Conservation (phyloP, 2,797 vertebrate species). For the Coendou prehensilis region DNA sequence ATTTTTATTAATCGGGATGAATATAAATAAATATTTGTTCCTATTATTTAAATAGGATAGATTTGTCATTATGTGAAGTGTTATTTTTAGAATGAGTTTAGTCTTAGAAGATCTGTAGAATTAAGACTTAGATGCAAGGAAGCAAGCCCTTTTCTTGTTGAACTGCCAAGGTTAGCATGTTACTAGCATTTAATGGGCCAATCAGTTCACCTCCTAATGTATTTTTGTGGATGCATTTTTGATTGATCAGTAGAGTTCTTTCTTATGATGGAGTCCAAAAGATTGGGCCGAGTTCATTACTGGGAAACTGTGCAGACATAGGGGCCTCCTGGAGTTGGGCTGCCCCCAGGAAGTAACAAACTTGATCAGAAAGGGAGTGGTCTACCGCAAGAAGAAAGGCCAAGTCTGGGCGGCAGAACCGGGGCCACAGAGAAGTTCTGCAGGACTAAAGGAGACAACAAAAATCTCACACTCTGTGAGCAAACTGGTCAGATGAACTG, state of each 20-base stretch:
- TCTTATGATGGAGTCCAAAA: background rate
- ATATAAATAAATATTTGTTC: background rate
- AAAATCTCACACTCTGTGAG: background rate
- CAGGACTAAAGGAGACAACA: background rate
- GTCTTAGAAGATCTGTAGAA: conserved; percentile 3
- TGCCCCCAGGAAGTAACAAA: background rate
- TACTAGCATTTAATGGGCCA: conserved; percentile 61
- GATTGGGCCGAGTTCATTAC: background rate
- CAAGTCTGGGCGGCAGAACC: background rate
- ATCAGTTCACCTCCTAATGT: conserved; percentile 8
- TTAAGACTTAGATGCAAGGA: background rate
- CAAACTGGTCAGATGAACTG: background rate
- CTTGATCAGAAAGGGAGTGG: background rate
- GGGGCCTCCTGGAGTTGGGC: background rate
- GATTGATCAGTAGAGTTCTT: conserved; percentile 2
- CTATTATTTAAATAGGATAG: conserved; percentile 12
- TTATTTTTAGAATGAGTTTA: background rate
- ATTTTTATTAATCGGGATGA: background rate
- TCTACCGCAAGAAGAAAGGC: background rate
- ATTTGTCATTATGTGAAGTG: background rate
- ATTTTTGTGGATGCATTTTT: conserved; percentile 2
- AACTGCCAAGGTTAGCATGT: background rate
- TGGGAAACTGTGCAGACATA: background rate
- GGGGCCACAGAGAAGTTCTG: background rate
- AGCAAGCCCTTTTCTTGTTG: background rate